A percentile compares a stretch with the other conserved stretches of the same genome.
These are phyloP conservation scores for Rhopalosiphum nymphaeae DNA, from an alignment of 2,888 invertebrate species.

Conservation along the genomic window DNA sequence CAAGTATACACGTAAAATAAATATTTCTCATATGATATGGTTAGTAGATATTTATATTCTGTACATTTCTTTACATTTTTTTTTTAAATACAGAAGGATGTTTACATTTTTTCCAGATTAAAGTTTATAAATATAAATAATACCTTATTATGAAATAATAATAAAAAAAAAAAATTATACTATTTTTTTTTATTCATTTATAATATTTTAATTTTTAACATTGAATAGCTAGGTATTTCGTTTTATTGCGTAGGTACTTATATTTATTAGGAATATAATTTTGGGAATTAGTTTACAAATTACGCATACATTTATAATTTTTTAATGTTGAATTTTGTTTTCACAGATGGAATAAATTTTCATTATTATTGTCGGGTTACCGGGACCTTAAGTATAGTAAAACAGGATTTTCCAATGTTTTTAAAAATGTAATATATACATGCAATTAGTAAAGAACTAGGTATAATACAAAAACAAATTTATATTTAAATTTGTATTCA, in stretches of 20 bases:
- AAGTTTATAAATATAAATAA: not conserved
- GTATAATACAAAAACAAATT: not conserved
- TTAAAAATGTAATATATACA: not conserved
- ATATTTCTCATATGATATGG: not conserved
- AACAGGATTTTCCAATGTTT: not conserved
- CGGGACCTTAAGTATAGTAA: not conserved
- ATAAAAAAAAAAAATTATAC: not conserved
- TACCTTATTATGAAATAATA: not conserved
- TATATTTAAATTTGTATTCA: conserved; percentile 13
- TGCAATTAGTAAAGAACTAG: not conserved
- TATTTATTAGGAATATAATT: not conserved
- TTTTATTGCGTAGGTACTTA: not conserved
- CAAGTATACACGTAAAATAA: not conserved
- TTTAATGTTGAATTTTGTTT: not conserved
- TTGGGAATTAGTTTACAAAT: not conserved
- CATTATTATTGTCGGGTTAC: not conserved
- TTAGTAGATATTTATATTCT: not conserved
- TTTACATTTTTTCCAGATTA: not conserved
- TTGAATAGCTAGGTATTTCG: not conserved
- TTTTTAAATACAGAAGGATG: not conserved
- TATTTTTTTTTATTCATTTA: not conserved
- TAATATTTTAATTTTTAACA: not conserved
- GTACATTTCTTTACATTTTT: not conserved
- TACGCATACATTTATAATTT: not conserved
- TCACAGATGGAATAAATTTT: not conserved